phyloP scores from a whole-genome alignment of 1,140 invertebrate species.

The Cecropterus lyciades region DNA sequence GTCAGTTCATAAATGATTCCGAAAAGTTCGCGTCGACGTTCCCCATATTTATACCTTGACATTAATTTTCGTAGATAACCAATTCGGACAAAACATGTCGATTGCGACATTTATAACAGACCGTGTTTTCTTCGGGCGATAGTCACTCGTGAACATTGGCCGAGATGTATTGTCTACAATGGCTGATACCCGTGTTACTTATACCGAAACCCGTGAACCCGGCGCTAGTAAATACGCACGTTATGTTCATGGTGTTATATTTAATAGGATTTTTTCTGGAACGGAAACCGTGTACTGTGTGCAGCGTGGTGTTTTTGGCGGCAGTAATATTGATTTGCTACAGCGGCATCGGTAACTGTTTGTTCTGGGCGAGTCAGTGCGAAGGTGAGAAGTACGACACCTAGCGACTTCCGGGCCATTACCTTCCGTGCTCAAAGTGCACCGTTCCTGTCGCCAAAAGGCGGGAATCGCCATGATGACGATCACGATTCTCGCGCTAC shows the following conservation, averaged over 20 bases:
- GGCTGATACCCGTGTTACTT: slow-evolving; percentile 97
- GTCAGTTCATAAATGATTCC: slow-evolving; percentile 1
- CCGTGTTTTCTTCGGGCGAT: slow-evolving; percentile 16
- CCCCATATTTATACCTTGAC: slow-evolving; percentile 45
- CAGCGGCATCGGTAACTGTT: slow-evolving; percentile 96
- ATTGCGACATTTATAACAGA: slow-evolving; percentile 55
- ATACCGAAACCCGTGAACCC: slow-evolving; percentile 99
- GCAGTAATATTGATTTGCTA: slow-evolving; percentile 97
- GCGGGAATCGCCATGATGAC: slow-evolving; percentile 22
- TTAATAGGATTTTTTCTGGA: slow-evolving; percentile 97
- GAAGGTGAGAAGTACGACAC: slow-evolving; percentile 90
- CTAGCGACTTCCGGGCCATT: slow-evolving; percentile 62
- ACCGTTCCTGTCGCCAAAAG: slow-evolving; percentile 51
- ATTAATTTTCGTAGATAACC: slow-evolving; percentile 52
- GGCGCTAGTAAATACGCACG: slow-evolving; percentile 96
- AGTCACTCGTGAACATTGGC: slow-evolving; percentile 23
- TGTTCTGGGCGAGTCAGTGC: slow-evolving; percentile 94
- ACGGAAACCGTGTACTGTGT: slow-evolving; percentile 98
- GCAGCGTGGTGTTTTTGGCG: slow-evolving; percentile 95
- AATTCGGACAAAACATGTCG: slow-evolving; percentile 64
- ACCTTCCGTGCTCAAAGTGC: slow-evolving; percentile 62
- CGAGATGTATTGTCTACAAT: slow-evolving; percentile 99
- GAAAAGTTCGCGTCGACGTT: slow-evolving; percentile 41
- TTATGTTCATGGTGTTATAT: slow-evolving; percentile 98
- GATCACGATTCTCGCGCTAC: slow-evolving; percentile 13